Conservation (phyloP, 2,888 invertebrate species). For the Lamellibrachia satsuma region DNA sequence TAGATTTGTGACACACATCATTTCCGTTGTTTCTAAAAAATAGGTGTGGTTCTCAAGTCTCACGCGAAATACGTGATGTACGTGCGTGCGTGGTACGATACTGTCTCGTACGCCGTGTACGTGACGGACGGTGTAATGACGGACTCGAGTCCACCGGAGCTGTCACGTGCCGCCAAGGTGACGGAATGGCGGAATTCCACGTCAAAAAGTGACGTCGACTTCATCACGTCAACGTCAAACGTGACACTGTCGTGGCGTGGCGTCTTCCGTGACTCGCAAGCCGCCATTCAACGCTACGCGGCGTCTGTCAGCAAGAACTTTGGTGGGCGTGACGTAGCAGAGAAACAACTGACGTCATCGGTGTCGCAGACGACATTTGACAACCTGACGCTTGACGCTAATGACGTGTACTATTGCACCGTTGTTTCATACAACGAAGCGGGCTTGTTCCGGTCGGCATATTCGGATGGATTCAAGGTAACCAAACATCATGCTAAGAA, state of each 20-base stretch:
- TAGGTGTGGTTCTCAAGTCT: neutral
- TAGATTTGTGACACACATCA: too few relatives aligned
- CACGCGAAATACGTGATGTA: slow-evolving; percentile 27
- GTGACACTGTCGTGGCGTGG: slow-evolving; percentile 20
- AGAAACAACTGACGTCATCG: slow-evolving; percentile 29
- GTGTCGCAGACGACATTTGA: slow-evolving; percentile 33
- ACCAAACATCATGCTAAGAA: neutral
- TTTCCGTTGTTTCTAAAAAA: neutral
- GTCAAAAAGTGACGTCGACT: slow-evolving; percentile 17
- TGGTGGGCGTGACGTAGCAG: neutral
- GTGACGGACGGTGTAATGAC: slow-evolving; percentile 26
- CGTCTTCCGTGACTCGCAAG: slow-evolving; percentile 23
- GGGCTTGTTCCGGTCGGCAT: slow-evolving; percentile 34
- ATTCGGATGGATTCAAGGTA: slow-evolving; percentile 37
- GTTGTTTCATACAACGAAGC: slow-evolving; percentile 38
- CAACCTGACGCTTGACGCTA: neutral
- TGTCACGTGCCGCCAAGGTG: slow-evolving; percentile 6
- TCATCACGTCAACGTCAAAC: neutral
- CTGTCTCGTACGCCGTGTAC: slow-evolving; percentile 22
- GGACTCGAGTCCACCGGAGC: neutral
- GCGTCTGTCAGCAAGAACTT: slow-evolving; percentile 36
- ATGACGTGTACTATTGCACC: slow-evolving; percentile 34
- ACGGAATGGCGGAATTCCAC: neutral
- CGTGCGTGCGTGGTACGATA: slow-evolving; percentile 33
- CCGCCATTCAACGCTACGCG: slow-evolving; percentile 30